These are phyloP conservation scores for Tragulus kanchil DNA, from an alignment of 2,113 vertebrate species.

Conservation along the genomic window DNA sequence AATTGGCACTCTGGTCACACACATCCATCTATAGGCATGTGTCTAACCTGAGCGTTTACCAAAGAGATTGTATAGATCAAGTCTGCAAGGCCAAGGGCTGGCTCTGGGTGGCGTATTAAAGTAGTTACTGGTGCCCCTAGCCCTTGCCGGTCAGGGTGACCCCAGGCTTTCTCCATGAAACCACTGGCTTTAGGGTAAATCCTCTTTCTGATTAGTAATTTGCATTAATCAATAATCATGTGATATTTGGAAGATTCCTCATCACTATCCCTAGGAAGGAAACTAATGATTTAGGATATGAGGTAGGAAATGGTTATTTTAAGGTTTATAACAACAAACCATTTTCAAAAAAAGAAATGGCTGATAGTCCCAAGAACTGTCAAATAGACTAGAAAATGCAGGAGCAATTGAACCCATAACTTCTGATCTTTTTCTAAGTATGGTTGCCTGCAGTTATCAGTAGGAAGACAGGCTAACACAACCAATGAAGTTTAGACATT, in stretches of 20 bases:
- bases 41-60: not conserved
- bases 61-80: not conserved
- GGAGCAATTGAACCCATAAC: not conserved
- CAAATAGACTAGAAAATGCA: constrained; percentile 1
- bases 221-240: not conserved
- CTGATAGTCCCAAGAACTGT: not conserved
- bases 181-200: not conserved
- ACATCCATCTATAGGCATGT: not conserved
- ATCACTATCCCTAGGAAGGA: not conserved
- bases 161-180: not conserved
- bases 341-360: constrained; percentile 25
- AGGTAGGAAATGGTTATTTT: constrained; percentile 28
- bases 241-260: not conserved
- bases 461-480: constrained; percentile 13
- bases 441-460: not conserved
- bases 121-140: not conserved
- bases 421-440: constrained; percentile 55
- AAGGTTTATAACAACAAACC: constrained; percentile 65
- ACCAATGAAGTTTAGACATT: constrained; percentile 6
- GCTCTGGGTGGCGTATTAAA: not conserved
- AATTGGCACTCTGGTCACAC: not conserved
- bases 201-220: not conserved
- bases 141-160: accelerated
- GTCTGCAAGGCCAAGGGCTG: no score
- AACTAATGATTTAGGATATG: constrained; percentile 23